Conservation (phyloP, 2,888 invertebrate genomes). For the Megamerina dolium region DNA sequence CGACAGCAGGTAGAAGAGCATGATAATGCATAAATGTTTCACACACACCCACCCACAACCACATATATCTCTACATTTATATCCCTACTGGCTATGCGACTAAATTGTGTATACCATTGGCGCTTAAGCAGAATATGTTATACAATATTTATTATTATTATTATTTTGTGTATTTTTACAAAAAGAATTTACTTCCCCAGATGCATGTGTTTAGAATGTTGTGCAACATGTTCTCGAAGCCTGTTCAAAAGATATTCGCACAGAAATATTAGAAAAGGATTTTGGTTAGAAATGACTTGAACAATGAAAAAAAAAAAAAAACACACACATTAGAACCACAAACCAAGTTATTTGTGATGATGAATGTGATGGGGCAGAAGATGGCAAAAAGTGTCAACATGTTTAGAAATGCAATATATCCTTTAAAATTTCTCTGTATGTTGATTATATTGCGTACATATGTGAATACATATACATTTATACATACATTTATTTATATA, state of each 20-base stretch:
- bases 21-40: not conserved
- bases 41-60: not conserved
- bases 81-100: not conserved
- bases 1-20: not conserved
- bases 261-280: conserved; percentile 43
- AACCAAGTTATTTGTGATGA: no score
- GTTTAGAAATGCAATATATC: no score
- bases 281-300: conserved; percentile 24
- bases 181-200: no score
- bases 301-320: not conserved
- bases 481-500: no score
- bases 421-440: no score
- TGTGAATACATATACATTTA: no score
- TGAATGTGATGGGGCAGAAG: no score
- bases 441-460: no score
- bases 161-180: no score
- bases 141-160: not conserved
- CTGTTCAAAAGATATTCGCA: conserved; percentile 46
- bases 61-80: not conserved
- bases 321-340: no score
- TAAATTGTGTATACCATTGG: not conserved
- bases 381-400: no score
- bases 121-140: not conserved
- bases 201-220: no score
- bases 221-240: conserved; percentile 15